phyloP scores from a whole-genome alignment of 1,140 invertebrate species.

The Drosophila rhopaloa region DNA sequence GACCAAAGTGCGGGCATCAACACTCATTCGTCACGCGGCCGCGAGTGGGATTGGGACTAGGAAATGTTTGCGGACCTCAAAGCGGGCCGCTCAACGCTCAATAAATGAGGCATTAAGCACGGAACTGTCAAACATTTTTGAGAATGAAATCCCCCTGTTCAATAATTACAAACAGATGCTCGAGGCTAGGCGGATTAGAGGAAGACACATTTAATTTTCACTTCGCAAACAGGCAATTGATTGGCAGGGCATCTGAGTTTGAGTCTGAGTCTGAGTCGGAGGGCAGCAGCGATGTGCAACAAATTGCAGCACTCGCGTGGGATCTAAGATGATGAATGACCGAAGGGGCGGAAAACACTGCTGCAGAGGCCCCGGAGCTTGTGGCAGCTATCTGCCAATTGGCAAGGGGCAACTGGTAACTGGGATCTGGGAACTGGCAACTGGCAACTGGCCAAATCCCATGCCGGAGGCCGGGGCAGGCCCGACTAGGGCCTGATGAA shows the following conservation, averaged over 20 bases:
- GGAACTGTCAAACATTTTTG: not conserved
- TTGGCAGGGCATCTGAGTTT: not conserved
- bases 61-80: constrained; percentile 26
- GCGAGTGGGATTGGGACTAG: constrained; percentile 46
- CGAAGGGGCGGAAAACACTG: constrained; percentile 1
- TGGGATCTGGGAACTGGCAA: too few relatives aligned
- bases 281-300: constrained; percentile 8
- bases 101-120: constrained; percentile 47
- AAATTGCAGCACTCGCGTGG: constrained; percentile 17
- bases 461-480: not conserved
- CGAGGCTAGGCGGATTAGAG: not conserved
- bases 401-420: constrained; percentile 4
- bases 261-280: not conserved
- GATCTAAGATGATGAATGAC: constrained; percentile 28
- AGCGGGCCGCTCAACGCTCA: constrained; percentile 9
- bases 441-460: constrained; percentile 31
- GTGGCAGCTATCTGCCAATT: not conserved
- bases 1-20: constrained; percentile 44
- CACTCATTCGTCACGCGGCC: constrained; percentile 56
- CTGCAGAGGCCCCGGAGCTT: constrained; percentile 18
- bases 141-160: not conserved
- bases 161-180: not conserved
- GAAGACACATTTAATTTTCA: constrained; percentile 11
- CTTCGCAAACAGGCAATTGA: not conserved
- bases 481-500: constrained; percentile 18